Percentiles rank a stretch among this genome's conserved stretches.
Evolutionary conservation across 1,140 invertebrate genomes (phyloP).

Genomic region (Lanistes nyassanus): DNA sequence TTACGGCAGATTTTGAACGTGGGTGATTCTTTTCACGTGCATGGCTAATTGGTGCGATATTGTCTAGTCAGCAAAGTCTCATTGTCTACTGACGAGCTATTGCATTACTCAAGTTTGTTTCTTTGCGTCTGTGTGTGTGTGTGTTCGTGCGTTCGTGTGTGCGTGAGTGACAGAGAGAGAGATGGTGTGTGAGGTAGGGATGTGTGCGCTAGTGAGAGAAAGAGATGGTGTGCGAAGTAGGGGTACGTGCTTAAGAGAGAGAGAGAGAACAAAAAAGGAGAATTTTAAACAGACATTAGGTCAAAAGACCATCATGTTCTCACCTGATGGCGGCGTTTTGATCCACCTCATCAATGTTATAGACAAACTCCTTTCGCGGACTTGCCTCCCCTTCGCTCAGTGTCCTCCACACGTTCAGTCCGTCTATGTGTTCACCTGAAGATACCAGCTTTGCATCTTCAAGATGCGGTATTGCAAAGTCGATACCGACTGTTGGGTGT

Average conservation of each 20-base stretch:
- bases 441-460: too few species aligned
- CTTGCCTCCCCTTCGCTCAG: constrained; percentile 25
- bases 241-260: background rate
- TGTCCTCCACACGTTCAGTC: constrained; percentile 31
- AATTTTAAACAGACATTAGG: too few species aligned
- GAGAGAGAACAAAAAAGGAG: background rate
- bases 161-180: background rate
- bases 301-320: background rate
- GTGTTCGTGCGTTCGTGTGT: background rate
- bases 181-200: background rate
- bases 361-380: constrained; percentile 38
- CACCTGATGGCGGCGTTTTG: constrained; percentile 54
- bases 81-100: background rate
- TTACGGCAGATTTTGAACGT: background rate
- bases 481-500: too few species aligned
- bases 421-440: constrained; percentile 30
- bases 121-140: background rate
- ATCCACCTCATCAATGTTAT: constrained; percentile 42
- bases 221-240: too few species aligned
- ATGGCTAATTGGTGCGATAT: background rate
- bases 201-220: too few species aligned
- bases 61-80: too few species aligned
- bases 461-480: too few species aligned
- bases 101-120: background rate
- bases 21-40: background rate